Evolutionary conservation across 2,113 vertebrate genomes (phyloP).

Genomic region (Eurypyga helias): DNA sequence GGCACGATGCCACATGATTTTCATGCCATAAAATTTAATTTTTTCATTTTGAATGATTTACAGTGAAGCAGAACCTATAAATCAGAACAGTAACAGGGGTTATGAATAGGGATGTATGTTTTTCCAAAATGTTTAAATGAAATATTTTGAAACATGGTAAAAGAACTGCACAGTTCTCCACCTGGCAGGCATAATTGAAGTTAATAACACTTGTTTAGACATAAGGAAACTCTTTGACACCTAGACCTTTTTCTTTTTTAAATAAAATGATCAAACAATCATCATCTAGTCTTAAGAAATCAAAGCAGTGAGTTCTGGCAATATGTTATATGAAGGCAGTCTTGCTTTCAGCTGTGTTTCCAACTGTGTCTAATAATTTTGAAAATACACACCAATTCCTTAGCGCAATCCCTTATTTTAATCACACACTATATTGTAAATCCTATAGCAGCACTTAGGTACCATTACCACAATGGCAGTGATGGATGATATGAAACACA

Average conservation of each 20-base stretch:
- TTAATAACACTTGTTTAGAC: conserved; percentile 88
- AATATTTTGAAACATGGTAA: conserved; percentile 85
- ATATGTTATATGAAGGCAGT: conserved; percentile 68
- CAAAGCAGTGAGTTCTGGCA: conserved; percentile 81
- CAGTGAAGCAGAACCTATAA: conserved; percentile 81
- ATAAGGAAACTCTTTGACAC: conserved; percentile 89
- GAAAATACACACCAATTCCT: conserved; percentile 63
- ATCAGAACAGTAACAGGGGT: conserved; percentile 87
- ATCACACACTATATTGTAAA: conserved; percentile 64
- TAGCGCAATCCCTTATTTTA: conserved; percentile 60
- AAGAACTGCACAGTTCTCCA: conserved; percentile 87
- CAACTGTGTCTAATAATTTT: conserved; percentile 74
- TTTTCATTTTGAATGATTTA: conserved; percentile 86
- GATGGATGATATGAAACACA: neutral
- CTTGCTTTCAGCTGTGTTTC: conserved; percentile 74
- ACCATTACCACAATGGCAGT: neutral
- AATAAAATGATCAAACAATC: conserved; percentile 87
- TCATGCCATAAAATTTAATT: conserved; percentile 80
- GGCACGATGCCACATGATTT: conserved; percentile 74
- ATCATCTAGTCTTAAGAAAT: conserved; percentile 82
- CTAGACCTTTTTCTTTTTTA: conserved; percentile 76
- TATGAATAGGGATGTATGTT: conserved; percentile 93
- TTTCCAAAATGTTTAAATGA: conserved; percentile 89
- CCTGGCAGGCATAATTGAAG: conserved; percentile 90
- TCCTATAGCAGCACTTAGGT: conserved; percentile 40